Conservation (phyloP, 2,797 vertebrate species). For the Zalophus californianus region DNA sequence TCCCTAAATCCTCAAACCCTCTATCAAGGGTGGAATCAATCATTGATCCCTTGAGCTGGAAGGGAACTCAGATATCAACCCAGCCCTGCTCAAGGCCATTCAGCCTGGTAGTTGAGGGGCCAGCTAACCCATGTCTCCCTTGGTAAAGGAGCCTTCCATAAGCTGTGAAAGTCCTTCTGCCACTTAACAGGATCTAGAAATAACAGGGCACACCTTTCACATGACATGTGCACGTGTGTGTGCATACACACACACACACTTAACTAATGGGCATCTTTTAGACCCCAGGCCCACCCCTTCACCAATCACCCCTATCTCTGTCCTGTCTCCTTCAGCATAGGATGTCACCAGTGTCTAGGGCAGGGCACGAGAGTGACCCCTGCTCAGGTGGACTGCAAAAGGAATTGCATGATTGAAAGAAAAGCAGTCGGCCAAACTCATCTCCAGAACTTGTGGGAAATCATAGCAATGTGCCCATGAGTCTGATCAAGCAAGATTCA, state of each 20-base stretch:
- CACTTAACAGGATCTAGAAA: background rate
- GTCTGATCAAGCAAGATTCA: background rate
- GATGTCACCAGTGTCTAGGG: background rate
- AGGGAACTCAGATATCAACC: background rate
- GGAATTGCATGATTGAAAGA: background rate
- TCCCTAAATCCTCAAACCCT: conserved; percentile 60
- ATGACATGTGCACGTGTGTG: background rate
- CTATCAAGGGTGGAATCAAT: background rate
- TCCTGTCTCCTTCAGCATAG: background rate
- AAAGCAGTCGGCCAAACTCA: background rate
- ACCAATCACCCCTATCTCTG: background rate
- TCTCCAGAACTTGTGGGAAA: background rate
- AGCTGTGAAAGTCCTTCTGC: background rate
- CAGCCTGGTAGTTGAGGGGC: background rate
- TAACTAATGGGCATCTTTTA: background rate
- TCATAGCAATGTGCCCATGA: no score
- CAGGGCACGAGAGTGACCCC: background rate
- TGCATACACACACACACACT: no score
- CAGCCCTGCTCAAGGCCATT: background rate
- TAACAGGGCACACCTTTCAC: background rate
- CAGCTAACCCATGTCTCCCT: background rate
- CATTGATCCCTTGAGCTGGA: background rate
- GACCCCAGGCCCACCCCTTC: no score
- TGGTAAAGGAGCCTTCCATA: background rate
- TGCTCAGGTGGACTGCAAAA: background rate